A percentile compares a stretch with the other conserved stretches of the same genome.
Conservation (phyloP, 2,888 invertebrate genomes). For the Chironomus riparius region DNA sequence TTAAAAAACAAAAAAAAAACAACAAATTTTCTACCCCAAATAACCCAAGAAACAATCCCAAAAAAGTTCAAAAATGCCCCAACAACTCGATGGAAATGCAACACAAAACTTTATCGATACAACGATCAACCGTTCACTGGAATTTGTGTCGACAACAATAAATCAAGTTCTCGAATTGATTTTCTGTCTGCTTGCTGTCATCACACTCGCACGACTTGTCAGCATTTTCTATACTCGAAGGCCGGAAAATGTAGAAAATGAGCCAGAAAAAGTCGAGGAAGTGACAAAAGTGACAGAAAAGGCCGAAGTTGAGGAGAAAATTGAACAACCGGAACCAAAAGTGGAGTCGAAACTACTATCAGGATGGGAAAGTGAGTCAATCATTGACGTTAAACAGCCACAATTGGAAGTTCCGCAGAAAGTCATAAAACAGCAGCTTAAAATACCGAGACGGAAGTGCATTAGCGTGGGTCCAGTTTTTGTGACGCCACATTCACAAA, state of each 20-base stretch:
- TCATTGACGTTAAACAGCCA: neutral
- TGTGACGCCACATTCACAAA: slow-evolving; percentile 30
- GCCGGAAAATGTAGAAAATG: neutral
- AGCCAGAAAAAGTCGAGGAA: neutral
- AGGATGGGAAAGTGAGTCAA: slow-evolving; percentile 10
- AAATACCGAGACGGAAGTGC: slow-evolving; percentile 35
- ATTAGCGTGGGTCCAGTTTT: slow-evolving; percentile 40
- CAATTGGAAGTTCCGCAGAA: neutral
- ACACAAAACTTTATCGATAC: slow-evolving; percentile 6
- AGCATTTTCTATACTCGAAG: neutral
- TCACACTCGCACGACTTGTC: neutral
- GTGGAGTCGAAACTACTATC: neutral
- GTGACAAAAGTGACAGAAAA: neutral
- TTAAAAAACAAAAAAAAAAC: too few relatives aligned
- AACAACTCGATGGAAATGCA: neutral
- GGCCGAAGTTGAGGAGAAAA: neutral
- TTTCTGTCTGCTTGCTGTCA: neutral
- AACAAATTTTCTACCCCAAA: too few relatives aligned
- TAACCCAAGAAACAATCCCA: too few relatives aligned
- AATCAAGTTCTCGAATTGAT: slow-evolving; percentile 14
- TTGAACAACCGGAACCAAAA: neutral
- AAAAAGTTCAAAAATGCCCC: neutral
- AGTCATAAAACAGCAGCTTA: neutral
- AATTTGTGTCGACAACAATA: neutral
- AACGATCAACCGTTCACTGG: neutral